Conservation (phyloP, 2,113 vertebrate species). For the Aspiorhynchus laticeps region DNA sequence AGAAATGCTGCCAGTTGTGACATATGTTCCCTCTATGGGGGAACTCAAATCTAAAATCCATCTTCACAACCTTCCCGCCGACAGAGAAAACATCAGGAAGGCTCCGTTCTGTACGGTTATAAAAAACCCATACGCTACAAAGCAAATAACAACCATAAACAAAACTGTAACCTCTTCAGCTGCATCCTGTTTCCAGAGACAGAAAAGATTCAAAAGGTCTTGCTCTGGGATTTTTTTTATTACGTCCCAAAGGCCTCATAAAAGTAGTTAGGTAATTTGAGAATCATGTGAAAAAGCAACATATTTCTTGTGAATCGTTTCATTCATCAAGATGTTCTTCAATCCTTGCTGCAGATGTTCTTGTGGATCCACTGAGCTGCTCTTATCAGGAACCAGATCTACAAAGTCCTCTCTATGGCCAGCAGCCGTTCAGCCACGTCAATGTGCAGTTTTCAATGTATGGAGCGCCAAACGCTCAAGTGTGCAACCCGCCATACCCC, state of each 20-base stretch:
- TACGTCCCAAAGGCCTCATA: constrained; percentile 63
- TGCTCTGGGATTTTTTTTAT: constrained; percentile 58
- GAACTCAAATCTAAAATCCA: constrained; percentile 47
- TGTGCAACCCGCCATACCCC: constrained; percentile 75
- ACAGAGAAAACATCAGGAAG: constrained; percentile 32
- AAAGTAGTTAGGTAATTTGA: constrained; percentile 57
- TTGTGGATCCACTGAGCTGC: constrained; percentile 85
- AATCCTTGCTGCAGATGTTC: constrained; percentile 76
- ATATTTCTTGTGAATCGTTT: constrained; percentile 51
- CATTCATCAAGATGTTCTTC: constrained; percentile 5
- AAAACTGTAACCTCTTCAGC: constrained; percentile 68
- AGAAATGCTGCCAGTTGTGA: constrained; percentile 59
- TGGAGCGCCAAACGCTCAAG: constrained; percentile 73
- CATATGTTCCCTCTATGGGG: constrained; percentile 67
- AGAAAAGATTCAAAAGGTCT: constrained; percentile 63
- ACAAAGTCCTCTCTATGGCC: constrained; percentile 81
- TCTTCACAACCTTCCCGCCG: constrained; percentile 38
- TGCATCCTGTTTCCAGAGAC: constrained; percentile 74
- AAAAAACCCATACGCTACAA: constrained; percentile 48
- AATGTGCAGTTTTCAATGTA: constrained; percentile 79
- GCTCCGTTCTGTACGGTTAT: constrained; percentile 43
- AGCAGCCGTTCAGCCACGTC: constrained; percentile 77
- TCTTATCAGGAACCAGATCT: constrained; percentile 83
- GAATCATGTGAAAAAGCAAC: constrained; percentile 56
- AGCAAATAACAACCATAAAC: constrained; percentile 54